Base-by-base conservation (phyloP, 2,888 invertebrate genomes). In the Bombyx huttoni region DNA sequence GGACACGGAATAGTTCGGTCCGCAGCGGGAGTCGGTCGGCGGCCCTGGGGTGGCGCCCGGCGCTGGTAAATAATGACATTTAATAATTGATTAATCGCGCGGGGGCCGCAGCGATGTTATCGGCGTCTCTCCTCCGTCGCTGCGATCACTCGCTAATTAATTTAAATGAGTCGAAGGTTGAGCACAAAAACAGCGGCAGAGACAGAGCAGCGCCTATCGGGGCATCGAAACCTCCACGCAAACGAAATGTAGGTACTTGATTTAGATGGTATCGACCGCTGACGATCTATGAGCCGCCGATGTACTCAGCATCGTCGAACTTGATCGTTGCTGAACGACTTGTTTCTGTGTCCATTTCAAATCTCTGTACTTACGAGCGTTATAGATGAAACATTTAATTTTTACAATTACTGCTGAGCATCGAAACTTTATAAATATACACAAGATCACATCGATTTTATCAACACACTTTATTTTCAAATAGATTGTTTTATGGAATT, bases 31-130 rank as follows among this genome's bases (percentile, higher is more conserved):
- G 51, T 8, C 49, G 49, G 48, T 34, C 47, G 10, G 47, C 34
- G 51, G 47, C 35, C 46, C 12, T 53, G 56, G 60, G 62, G 63
- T 57, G 63, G 64, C 63, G 65, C 64, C 64, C 64, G 62, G 56
- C 60, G 54, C 53, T 61, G 58, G 62, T 81, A 70, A 84, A 78
- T 83, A 79, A 84, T 81, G 81, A 83, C 79, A 76, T 80, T 75
- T 78, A 73, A 77, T 82, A 77, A 79, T 81, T 85, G 84, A 85
- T 84, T 78, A 80, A 83, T 83, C 67, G 68, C 61, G 59, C 57
- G 62, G 57, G 65, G 55, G 59, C 61, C 50, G 60, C 57, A 34
- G 46, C 46, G 48, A 47, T 49, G 52, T 48, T 61, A 64, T 65
- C 51, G 62, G 47, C 35, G 35, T 50, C 50, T 53, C 62, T 54